These are phyloP conservation scores for Ophion ellenae DNA, from an alignment of 2,888 invertebrate species.

Conservation along the genomic window DNA sequence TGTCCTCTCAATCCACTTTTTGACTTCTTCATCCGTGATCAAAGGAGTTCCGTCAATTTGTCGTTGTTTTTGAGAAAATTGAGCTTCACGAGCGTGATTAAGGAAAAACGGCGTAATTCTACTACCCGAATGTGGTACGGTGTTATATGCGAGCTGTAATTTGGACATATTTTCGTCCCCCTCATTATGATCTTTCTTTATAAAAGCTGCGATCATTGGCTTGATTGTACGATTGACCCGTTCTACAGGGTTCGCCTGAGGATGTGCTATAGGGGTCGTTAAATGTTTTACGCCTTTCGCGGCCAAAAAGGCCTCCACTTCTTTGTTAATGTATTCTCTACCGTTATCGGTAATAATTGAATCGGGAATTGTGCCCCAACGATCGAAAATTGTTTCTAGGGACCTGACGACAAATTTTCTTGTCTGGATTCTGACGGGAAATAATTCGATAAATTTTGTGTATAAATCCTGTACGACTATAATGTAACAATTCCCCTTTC, in stretches of 20 bases:
- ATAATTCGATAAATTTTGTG: constrained; percentile 58
- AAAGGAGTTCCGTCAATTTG: too few species aligned
- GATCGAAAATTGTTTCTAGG: constrained; percentile 39
- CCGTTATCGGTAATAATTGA: constrained; percentile 11
- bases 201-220: constrained; percentile 29
- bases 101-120: constrained; percentile 42
- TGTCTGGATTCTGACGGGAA: neutral
- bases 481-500: constrained; percentile 39
- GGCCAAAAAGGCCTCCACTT: too few species aligned
- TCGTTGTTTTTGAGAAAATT: too few species aligned
- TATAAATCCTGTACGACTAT: constrained; percentile 53
- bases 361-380: constrained; percentile 46
- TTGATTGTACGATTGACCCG: too few species aligned
- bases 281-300: too few species aligned
- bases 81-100: constrained; percentile 47
- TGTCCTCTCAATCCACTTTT: constrained; percentile 21
- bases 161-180: constrained; percentile 57
- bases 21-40: neutral
- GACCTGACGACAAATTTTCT: constrained; percentile 34
- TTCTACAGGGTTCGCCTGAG: too few species aligned
- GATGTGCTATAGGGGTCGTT: too few species aligned
- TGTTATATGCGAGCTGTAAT: constrained; percentile 21
- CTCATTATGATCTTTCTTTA: constrained; percentile 45
- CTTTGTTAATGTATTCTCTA: too few species aligned
- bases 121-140: constrained; percentile 30